Percentiles rank a stretch among this genome's conserved stretches.
These are phyloP conservation scores for Champsocephalus gunnari DNA, from an alignment of 2,797 vertebrate genomes.

Conservation along the genomic window DNA sequence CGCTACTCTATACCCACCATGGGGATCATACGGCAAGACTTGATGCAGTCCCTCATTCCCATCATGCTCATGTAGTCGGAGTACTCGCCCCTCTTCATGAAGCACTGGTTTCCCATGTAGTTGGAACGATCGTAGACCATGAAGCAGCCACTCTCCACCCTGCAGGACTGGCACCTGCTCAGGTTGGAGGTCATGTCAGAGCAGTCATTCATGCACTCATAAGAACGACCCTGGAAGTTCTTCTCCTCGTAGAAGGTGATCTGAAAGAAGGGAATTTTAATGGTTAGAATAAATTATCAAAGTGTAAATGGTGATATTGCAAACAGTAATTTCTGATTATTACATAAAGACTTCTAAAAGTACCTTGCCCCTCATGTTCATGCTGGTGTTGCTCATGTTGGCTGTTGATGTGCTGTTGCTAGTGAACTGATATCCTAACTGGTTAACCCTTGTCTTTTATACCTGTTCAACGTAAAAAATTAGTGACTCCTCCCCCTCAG, in stretches of 20 bases:
- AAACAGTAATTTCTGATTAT: too few species aligned
- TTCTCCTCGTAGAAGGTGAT: conserved; percentile 84
- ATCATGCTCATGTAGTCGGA: conserved; percentile 72
- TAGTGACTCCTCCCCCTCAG: conserved; percentile 52
- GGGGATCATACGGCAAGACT: conserved; percentile 77
- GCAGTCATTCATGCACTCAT: conserved; percentile 77
- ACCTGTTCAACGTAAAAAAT: conserved; percentile 65
- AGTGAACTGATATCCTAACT: conserved; percentile 56
- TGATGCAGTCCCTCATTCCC: conserved; percentile 67
- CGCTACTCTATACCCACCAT: conserved; percentile 43
- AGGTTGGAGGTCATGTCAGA: conserved; percentile 69
- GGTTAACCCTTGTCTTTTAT: conserved; percentile 80
- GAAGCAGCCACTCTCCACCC: conserved; percentile 81
- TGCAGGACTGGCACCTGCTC: conserved; percentile 56
- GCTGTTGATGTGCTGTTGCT: conserved; percentile 52
- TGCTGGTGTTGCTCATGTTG: conserved; percentile 72
- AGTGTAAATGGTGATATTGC: too few species aligned
- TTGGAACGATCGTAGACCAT: conserved; percentile 77
- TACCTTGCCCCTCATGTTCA: conserved; percentile 77
- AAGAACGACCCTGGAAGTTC: conserved; percentile 81
- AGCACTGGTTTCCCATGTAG: conserved; percentile 74
- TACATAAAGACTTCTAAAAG: not conserved
- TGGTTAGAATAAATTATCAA: not conserved
- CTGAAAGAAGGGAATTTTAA: conserved; percentile 54
- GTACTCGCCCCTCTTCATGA: conserved; percentile 73